These are phyloP conservation scores for Harpagifer antarcticus DNA, from an alignment of 2,797 vertebrate species.

Conservation along the genomic window DNA sequence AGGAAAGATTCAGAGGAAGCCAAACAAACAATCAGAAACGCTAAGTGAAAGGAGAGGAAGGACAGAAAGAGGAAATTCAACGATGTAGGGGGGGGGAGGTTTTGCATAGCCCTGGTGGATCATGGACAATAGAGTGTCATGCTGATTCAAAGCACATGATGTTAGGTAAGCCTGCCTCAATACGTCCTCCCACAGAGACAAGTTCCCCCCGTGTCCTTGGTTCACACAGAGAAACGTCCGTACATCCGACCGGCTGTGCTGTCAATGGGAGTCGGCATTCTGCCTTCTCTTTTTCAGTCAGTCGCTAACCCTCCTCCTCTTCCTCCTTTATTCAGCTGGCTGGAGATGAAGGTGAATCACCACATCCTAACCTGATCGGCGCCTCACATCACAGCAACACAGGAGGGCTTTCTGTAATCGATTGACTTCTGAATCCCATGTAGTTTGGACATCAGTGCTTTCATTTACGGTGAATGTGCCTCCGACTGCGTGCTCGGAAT, in stretches of 20 bases:
- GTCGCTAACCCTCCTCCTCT: constrained; percentile 25
- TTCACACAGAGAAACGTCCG: constrained; percentile 69
- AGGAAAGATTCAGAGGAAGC: constrained; percentile 6
- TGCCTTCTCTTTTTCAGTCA: constrained; percentile 51
- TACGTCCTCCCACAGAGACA: constrained; percentile 69
- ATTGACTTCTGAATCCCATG: constrained; percentile 58
- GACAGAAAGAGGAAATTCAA: constrained; percentile 44
- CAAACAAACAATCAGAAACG: constrained; percentile 40
- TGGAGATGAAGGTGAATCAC: constrained; percentile 69
- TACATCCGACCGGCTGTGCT: constrained; percentile 54
- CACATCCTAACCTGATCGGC: constrained; percentile 62
- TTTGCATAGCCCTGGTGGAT: constrained; percentile 60
- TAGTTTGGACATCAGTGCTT: constrained; percentile 56
- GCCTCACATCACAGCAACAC: constrained; percentile 46
- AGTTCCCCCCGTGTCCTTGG: constrained; percentile 65
- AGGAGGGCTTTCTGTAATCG: constrained; percentile 59
- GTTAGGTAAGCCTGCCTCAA: constrained; percentile 70
- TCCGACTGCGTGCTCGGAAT: constrained; percentile 25
- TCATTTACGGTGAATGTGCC: constrained; percentile 36
- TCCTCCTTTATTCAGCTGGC: constrained; percentile 58
- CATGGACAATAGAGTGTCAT: constrained; percentile 65
- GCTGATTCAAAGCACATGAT: constrained; percentile 72
- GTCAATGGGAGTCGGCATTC: constrained; percentile 56
- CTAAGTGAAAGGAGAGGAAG: constrained; percentile 16
- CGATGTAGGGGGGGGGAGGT: constrained; percentile 39